Evolutionary conservation across 2,888 invertebrate species (phyloP).

Genomic region (Ophion ventricosus): DNA sequence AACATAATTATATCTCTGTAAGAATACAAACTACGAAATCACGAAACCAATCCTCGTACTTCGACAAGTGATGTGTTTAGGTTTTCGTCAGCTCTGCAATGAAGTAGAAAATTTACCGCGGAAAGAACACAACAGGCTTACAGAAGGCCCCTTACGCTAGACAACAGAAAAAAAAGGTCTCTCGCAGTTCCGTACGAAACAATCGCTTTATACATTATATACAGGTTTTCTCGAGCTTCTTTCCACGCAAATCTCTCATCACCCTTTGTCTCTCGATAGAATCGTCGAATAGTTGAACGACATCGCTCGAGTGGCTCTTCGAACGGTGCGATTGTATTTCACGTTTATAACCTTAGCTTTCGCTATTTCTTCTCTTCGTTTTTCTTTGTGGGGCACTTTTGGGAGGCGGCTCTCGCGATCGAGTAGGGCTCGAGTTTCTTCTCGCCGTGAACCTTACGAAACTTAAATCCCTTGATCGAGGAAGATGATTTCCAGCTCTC

Average conservation of each 20-base stretch:
- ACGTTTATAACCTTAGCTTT: conserved; percentile 8
- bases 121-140: conserved; percentile 44
- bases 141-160: conserved; percentile 74
- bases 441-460: background rate
- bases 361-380: conserved; percentile 42
- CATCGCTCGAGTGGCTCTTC: conserved; percentile 28
- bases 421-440: background rate
- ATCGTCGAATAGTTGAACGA: conserved; percentile 28
- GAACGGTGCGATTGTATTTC: conserved; percentile 51
- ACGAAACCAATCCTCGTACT: background rate
- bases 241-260: conserved; percentile 48
- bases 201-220: conserved; percentile 82
- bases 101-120: conserved; percentile 8
- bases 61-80: background rate
- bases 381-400: conserved; percentile 21
- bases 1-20: conserved; percentile 26
- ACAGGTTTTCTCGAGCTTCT: conserved; percentile 72
- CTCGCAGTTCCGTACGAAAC: conserved; percentile 78
- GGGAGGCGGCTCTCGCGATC: conserved; percentile 23
- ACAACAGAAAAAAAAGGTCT: conserved; percentile 71
- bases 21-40: background rate
- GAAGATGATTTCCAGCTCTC: conserved; percentile 49
- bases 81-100: conserved; percentile 6
- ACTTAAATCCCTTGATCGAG: conserved; percentile 26
- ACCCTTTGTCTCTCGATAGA: conserved; percentile 44